Evolutionary conservation across 2,797 vertebrate genomes (phyloP).

Genomic region (Coreius guichenoti): DNA sequence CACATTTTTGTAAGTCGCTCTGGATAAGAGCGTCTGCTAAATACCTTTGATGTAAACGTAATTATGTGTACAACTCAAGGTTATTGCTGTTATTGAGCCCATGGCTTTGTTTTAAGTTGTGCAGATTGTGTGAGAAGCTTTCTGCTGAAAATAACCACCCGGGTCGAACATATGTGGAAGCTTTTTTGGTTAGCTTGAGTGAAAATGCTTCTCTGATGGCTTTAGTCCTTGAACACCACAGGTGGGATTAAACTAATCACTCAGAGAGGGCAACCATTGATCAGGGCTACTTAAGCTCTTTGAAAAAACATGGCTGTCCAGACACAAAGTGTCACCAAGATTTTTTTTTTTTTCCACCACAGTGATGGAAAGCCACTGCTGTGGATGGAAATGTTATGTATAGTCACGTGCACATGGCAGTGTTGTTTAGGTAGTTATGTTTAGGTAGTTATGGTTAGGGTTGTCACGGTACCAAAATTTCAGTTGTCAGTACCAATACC

Average conservation of each 20-base stretch:
- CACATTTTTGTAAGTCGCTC: constrained; percentile 21
- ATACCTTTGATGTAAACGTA: constrained; percentile 13
- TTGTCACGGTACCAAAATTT: not conserved
- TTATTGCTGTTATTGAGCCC: constrained; percentile 36
- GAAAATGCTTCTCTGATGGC: constrained; percentile 47
- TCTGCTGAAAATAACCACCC: constrained; percentile 20
- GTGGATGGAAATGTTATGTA: constrained; percentile 24
- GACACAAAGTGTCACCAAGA: constrained; percentile 43
- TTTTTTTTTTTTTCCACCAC: not conserved
- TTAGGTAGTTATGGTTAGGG: not conserved
- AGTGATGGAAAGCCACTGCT: constrained; percentile 8
- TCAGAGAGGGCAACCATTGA: constrained; percentile 37
- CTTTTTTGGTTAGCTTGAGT: constrained; percentile 29
- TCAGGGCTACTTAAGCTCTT: constrained; percentile 34
- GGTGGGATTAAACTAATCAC: constrained; percentile 51
- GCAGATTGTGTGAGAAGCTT: constrained; percentile 29
- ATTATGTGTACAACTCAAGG: constrained; percentile 40
- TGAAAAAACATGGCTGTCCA: constrained; percentile 35
- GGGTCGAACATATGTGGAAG: constrained; percentile 36
- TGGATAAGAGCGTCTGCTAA: constrained; percentile 24
- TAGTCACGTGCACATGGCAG: constrained; percentile 4
- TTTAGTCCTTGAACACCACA: constrained; percentile 51
- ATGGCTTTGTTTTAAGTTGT: constrained; percentile 39
- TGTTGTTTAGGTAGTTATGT: not conserved
- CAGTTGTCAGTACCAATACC: not conserved